Conservation (phyloP, 2,888 invertebrate species). For the Hololepta plana region DNA sequence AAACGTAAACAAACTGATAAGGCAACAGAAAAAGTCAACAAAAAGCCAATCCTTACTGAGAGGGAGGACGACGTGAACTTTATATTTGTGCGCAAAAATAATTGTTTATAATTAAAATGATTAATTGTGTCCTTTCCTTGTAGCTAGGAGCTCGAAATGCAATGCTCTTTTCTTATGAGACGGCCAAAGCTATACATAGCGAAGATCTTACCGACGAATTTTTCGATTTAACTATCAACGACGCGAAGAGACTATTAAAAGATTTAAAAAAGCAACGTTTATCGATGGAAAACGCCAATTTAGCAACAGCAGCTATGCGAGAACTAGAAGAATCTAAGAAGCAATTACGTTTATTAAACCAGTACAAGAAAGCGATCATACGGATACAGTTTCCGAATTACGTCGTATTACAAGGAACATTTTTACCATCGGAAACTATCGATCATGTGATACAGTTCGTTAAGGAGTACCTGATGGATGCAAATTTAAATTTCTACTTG, state of each 20-base stretch:
- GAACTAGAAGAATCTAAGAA: conserved; percentile 37
- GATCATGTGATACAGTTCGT: conserved; percentile 56
- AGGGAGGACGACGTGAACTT: conserved; percentile 17
- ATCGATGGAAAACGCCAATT: conserved; percentile 46
- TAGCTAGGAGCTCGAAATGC: conserved; percentile 61
- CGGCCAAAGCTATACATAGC: conserved; percentile 40
- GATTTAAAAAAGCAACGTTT: conserved; percentile 50
- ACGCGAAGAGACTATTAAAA: conserved; percentile 55
- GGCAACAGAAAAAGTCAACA: conserved; percentile 9
- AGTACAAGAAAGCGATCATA: conserved; percentile 61
- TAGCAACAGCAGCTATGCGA: conserved; percentile 47
- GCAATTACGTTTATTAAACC: conserved; percentile 37
- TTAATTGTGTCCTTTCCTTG: conserved; percentile 15
- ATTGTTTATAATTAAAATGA: no score
- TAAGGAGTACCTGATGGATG: conserved; percentile 44
- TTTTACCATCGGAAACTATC: conserved; percentile 58
- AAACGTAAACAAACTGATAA: conserved; percentile 12
- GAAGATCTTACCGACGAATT: conserved; percentile 74
- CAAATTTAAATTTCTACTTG: conserved; percentile 51
- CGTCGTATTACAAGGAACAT: conserved; percentile 71
- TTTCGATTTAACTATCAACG: conserved; percentile 69
- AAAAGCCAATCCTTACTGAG: conserved; percentile 9
- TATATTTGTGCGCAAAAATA: conserved; percentile 24
- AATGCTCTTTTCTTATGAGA: conserved; percentile 45
- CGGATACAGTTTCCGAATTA: conserved; percentile 77